phyloP scores from a whole-genome alignment of 1,140 invertebrate genomes.

The Orchesella cincta region DNA sequence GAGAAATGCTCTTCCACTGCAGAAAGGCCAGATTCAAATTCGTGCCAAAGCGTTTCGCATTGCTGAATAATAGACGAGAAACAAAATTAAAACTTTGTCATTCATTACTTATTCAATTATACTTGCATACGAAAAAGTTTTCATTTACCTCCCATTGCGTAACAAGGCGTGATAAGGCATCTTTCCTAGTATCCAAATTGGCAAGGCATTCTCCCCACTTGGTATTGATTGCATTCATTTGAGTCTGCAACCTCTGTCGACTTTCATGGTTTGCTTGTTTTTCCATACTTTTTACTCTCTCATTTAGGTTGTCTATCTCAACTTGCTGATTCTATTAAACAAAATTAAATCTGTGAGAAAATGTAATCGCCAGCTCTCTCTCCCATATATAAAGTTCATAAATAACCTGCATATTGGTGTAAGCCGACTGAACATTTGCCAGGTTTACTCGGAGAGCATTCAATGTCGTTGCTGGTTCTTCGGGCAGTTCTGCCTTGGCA shows the following conservation, averaged over 20 bases:
- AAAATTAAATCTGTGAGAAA: slow-evolving; percentile 54
- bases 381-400: not conserved
- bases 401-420: slow-evolving; percentile 76
- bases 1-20: slow-evolving; percentile 70
- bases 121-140: slow-evolving; percentile 52
- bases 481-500: slow-evolving; percentile 69
- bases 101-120: not conserved
- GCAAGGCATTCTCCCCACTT: slow-evolving; percentile 75
- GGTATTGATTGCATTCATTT: slow-evolving; percentile 66
- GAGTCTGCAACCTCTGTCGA: slow-evolving; percentile 63
- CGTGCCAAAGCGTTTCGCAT: slow-evolving; percentile 69
- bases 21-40: slow-evolving; percentile 65
- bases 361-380: not conserved
- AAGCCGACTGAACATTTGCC: slow-evolving; percentile 74
- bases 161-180: slow-evolving; percentile 67
- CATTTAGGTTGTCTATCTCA: slow-evolving; percentile 67
- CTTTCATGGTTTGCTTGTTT: slow-evolving; percentile 66
- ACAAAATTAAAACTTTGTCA: slow-evolving; percentile 4
- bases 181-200: slow-evolving; percentile 66
- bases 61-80: slow-evolving; percentile 56
- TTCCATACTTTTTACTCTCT: slow-evolving; percentile 66
- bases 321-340: slow-evolving; percentile 66
- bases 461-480: slow-evolving; percentile 73
- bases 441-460: slow-evolving; percentile 77
- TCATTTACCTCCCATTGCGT: slow-evolving; percentile 81